Evolutionary conservation across 2,113 vertebrate species (phyloP), one percentile per base, ranked within the genome.

Genomic region (Dipodomys ordii): DNA sequence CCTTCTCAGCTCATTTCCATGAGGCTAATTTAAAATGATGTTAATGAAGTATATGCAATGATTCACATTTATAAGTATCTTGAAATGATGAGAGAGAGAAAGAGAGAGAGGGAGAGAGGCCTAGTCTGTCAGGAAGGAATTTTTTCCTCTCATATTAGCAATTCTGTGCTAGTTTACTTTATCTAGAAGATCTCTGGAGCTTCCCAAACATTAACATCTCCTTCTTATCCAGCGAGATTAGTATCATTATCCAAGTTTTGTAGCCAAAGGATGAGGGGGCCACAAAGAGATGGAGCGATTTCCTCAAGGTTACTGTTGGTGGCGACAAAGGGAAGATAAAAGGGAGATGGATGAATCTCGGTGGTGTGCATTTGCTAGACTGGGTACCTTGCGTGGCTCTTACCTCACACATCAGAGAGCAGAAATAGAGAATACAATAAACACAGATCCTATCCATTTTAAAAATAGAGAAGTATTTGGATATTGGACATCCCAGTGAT

Each of bases 201-300:
- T 94, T 97, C 94, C 87, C 87, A 97, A 96, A 93, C 87, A 96
- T 94, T 93, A 96, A 67, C 81, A 87, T 78, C 49, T 92, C 16
- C 64, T 39, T 95, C 94, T 96, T 95, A 94, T 91, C 95, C 90
- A 62, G 49, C 3, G n/a, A 95, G 97, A 95, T 97, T 96, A 97
- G 93, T 91, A 96, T 95, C 93, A 95, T 95, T 94, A 96, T 90
- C 91, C 77, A 53, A 95, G 95, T 95, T 92, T 94, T 96, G 78
- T 44, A 91, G 68, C 57, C 49, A 57, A 13, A 22, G 90, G 94
- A 73, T 71, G 91, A 94, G 35, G 44, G 77, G 95, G 44, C 73
- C 87, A 94, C 92, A 95, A 96, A 95, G 78, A 96, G 95, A 97
- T 96, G 94, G 95, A 93, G 74, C 84, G 91, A 94, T 93, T 95